These are phyloP conservation scores for Myotis vivesi DNA, from an alignment of 2,797 vertebrate genomes.

Conservation along the genomic window DNA sequence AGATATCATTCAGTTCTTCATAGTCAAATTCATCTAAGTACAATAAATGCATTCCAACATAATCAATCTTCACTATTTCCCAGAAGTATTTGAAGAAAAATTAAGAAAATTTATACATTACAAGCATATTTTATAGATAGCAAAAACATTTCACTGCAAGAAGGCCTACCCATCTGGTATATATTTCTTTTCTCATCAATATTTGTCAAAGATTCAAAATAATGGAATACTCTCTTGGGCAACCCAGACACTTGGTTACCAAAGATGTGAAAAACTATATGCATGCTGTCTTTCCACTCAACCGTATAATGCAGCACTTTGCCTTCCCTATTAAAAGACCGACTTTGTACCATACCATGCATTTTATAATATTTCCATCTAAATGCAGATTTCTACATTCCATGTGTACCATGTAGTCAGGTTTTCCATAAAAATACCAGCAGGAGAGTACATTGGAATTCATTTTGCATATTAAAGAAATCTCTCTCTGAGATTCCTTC, in stretches of 20 bases:
- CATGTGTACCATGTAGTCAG: slow-evolving; percentile 81
- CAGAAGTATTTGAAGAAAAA: slow-evolving; percentile 54
- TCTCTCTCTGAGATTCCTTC: slow-evolving; percentile 77
- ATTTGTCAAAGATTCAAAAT: slow-evolving; percentile 77
- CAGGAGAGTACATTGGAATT: slow-evolving; percentile 85
- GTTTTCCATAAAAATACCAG: slow-evolving; percentile 88
- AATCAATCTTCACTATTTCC: background rate
- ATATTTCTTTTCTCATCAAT: slow-evolving; percentile 21
- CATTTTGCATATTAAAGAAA: slow-evolving; percentile 87
- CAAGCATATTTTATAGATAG: background rate
- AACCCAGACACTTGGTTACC: slow-evolving; percentile 79
- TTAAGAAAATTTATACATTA: background rate
- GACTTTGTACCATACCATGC: slow-evolving; percentile 81
- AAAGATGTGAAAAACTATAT: slow-evolving; percentile 78
- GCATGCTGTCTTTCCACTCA: slow-evolving; percentile 82
- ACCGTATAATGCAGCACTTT: slow-evolving; percentile 82
- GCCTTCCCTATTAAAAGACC: slow-evolving; percentile 82
- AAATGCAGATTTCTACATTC: slow-evolving; percentile 89
- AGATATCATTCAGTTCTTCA: background rate
- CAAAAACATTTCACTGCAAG: slow-evolving; percentile 55
- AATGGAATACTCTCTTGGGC: slow-evolving; percentile 72
- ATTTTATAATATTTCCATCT: slow-evolving; percentile 89
- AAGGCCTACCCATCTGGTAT: slow-evolving; percentile 33
- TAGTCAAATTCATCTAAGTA: background rate
- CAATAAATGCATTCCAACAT: background rate